phyloP scores from a whole-genome alignment of 2,888 invertebrate genomes.

The Tolmerus cingulatus region DNA sequence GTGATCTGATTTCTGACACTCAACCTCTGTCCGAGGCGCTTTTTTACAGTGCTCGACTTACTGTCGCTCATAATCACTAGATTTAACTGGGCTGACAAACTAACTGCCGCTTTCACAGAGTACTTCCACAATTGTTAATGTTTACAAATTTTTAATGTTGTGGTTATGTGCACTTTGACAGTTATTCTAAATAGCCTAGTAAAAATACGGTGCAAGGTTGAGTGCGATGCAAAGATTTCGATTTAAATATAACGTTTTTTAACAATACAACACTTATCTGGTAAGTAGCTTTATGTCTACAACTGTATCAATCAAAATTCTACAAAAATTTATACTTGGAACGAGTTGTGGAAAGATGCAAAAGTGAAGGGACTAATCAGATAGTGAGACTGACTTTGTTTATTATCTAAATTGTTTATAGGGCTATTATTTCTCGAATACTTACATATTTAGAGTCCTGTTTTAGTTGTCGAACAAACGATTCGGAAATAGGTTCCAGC shows the following conservation, averaged over 20 bases:
- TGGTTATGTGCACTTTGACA: neutral
- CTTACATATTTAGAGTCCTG: no score
- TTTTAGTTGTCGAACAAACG: no score
- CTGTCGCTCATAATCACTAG: neutral
- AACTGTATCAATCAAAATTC: neutral
- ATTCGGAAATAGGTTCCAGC: no score
- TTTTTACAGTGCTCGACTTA: neutral
- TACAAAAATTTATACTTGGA: neutral
- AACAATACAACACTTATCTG: neutral
- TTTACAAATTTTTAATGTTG: neutral
- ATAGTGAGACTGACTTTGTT: no score
- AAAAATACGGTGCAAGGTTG: neutral
- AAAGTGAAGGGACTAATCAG: no score
- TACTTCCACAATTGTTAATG: neutral
- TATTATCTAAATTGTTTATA: no score
- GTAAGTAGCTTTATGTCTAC: neutral
- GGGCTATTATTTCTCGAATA: no score
- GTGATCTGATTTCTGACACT: neutral
- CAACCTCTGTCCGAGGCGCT: neutral
- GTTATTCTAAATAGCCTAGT: neutral
- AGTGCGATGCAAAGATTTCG: neutral
- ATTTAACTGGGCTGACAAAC: neutral
- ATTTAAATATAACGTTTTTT: neutral
- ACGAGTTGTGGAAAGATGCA: no score
- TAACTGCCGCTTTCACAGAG: neutral